Conservation (phyloP, 2,888 invertebrate genomes). For the Eilema sororculum region DNA sequence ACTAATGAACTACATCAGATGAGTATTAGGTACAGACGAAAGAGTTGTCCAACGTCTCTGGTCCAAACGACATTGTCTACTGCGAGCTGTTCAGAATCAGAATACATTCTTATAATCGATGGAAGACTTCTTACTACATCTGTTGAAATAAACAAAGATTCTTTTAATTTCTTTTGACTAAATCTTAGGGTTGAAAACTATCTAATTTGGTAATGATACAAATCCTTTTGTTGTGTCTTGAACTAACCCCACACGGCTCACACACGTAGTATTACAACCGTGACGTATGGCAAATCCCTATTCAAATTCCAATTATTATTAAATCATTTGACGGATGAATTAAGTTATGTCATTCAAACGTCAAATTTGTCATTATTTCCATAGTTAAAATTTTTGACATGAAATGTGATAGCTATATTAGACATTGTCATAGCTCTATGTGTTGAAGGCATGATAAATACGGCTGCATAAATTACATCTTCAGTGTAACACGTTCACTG, state of each 20-base stretch:
- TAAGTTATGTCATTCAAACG: not conserved
- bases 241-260: too few relatives aligned
- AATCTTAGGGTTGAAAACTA: not conserved
- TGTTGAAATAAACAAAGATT: not conserved
- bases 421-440: not conserved
- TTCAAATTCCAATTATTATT: not conserved
- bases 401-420: not conserved
- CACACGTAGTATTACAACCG: not conserved
- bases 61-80: too few relatives aligned
- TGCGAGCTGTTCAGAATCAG: not conserved
- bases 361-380: not conserved
- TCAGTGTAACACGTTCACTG: not conserved
- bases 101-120: not conserved
- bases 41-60: too few relatives aligned
- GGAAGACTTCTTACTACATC: not conserved
- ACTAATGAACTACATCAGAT: too few relatives aligned
- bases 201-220: not conserved
- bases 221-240: not conserved
- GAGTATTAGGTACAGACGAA: too few relatives aligned
- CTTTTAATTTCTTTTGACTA: too few relatives aligned
- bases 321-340: slow-evolving; percentile 1
- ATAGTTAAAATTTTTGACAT: not conserved
- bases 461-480: not conserved
- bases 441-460: not conserved
- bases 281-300: too few relatives aligned